Conservation (phyloP, 2,888 invertebrate genomes). For the Belgica antarctica region DNA sequence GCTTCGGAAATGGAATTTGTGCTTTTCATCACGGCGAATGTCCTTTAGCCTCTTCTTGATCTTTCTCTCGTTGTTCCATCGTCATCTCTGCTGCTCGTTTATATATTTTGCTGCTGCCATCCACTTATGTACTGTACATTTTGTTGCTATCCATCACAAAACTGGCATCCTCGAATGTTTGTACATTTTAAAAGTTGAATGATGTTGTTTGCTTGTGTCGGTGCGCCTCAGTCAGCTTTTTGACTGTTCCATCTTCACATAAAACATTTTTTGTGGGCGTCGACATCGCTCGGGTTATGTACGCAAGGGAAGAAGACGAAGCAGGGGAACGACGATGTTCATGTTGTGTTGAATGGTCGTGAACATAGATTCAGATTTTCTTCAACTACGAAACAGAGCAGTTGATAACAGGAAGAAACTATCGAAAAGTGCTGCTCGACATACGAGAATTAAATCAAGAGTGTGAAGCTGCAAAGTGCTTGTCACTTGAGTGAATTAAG, state of each 20-base stretch:
- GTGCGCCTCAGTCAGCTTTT: background rate
- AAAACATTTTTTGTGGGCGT: slow-evolving; percentile 12
- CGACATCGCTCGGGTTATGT: background rate
- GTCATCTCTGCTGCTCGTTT: slow-evolving; percentile 6
- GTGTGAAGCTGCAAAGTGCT: slow-evolving; percentile 20
- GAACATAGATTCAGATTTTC: slow-evolving; percentile 22
- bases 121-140: slow-evolving; percentile 27
- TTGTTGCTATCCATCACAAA: slow-evolving; percentile 20
- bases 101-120: slow-evolving; percentile 22
- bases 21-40: slow-evolving; percentile 1
- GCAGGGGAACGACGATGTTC: slow-evolving; percentile 25
- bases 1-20: slow-evolving; percentile 17
- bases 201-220: background rate
- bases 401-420: slow-evolving; percentile 26
- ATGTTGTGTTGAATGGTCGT: background rate
- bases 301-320: background rate
- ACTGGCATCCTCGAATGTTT: slow-evolving; percentile 26
- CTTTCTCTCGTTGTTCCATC: slow-evolving; percentile 4
- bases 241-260: slow-evolving; percentile 24
- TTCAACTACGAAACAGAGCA: slow-evolving; percentile 26
- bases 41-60: background rate
- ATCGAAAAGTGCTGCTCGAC: slow-evolving; percentile 15
- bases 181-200: slow-evolving; percentile 24
- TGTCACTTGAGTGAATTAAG: slow-evolving; percentile 5
- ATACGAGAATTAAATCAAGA: background rate